Base-by-base conservation (phyloP, 2,113 vertebrate genomes). In the Halcyon malimbica region DNA sequence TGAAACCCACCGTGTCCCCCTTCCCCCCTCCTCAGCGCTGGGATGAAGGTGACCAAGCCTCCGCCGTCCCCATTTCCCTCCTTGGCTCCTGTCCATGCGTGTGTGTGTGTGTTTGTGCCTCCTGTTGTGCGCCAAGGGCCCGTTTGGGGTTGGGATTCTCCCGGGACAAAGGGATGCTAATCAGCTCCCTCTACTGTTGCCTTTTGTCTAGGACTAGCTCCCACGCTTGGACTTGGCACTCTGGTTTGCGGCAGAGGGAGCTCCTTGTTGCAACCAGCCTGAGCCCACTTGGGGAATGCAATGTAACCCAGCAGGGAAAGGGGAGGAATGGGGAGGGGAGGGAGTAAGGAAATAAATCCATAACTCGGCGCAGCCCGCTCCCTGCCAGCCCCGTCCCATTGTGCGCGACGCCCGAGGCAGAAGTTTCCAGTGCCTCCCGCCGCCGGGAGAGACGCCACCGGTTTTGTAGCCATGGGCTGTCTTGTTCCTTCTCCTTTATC, bases 141-240 rank as follows among this genome's bases (percentile, higher is more conserved):
- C 80, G 25, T 64, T 96, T 39, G 93, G 83, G 94, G 90, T 56
- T 4, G 80, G 90, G 94, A 96, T 96, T 96, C 94, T 94, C 93
- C 90, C 37, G 42, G 94, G 96, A 97, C 97, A 97, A 97, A 97
- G 96, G 95, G 96, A 97, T 97, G 97, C 74, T 97, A 97, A 97
- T 97, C 96, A 97, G 95, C 96, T 97, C 96, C 97, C 95, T 96
- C 97, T 97, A 33, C 96, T 96, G 97, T 97, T 96, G 16, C 85
- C 96, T 95, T 97, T 97, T 97, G 97, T 97, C 93, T 87, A 85
- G 94, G 94, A 35, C 95, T 16, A 96, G 94, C 96, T 97, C 97
- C 96, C 97, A 97, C 96, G 95, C 94, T 56, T 93, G 94, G 87
- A 93, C 96, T 96, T 97, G 97, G 97, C 97, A 95, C 89, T 91